These are phyloP conservation scores for Pangasius mekongensis DNA, from an alignment of 2,797 vertebrate genomes.

Conservation along the genomic window DNA sequence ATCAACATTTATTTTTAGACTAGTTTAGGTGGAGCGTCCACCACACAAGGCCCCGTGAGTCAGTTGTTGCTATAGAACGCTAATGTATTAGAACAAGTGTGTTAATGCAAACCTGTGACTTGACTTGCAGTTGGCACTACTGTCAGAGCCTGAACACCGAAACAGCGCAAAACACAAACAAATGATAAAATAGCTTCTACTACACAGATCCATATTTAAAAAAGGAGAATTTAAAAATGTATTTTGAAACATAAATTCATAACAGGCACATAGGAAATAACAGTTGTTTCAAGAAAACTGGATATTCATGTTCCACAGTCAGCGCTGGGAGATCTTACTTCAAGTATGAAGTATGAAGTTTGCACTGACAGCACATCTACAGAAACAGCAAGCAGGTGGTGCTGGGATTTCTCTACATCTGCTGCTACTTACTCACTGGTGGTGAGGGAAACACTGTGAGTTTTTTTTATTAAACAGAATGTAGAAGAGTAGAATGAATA, in stretches of 20 bases:
- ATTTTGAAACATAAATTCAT: neutral
- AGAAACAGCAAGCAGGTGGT: neutral
- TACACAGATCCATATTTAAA: neutral
- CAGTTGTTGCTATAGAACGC: neutral
- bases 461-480: neutral
- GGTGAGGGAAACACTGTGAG: neutral
- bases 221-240: neutral
- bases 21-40: no score
- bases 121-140: neutral
- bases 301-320: neutral
- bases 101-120: neutral
- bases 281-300: neutral
- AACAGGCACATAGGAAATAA: neutral
- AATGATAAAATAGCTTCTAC: neutral
- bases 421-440: neutral
- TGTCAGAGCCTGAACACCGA: neutral
- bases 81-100: neutral
- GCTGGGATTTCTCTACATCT: slow-evolving; percentile 11
- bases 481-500: neutral
- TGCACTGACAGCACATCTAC: neutral
- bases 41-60: neutral
- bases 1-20: no score
- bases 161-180: neutral
- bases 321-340: neutral
- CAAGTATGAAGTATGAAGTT: neutral